These are phyloP conservation scores for Melanotaenia nigrans DNA, from an alignment of 2,797 vertebrate genomes.

Conservation along the genomic window DNA sequence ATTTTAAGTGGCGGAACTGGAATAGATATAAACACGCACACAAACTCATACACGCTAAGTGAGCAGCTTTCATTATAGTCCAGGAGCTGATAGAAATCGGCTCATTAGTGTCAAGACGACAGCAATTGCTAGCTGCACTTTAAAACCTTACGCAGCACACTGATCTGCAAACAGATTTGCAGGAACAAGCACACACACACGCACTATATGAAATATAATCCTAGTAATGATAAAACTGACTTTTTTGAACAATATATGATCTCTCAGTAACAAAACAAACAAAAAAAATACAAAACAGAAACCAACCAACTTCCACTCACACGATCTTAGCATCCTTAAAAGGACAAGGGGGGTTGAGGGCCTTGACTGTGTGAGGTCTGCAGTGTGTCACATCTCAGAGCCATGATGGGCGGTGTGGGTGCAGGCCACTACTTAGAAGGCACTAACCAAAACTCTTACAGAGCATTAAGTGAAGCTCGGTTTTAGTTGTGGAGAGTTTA, in stretches of 20 bases:
- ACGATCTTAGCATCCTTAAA: not conserved
- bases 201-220: slow-evolving; percentile 5
- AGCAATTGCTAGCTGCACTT: slow-evolving; percentile 25
- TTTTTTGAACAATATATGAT: not conserved
- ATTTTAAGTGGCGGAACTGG: too few species aligned
- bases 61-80: slow-evolving; percentile 30
- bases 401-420: too few species aligned
- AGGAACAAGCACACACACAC: not conserved
- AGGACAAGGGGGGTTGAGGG: too few species aligned
- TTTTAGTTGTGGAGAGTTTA: too few species aligned
- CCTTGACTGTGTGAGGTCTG: too few species aligned
- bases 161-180: slow-evolving; percentile 35
- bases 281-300: not conserved
- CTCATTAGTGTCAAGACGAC: slow-evolving; percentile 28
- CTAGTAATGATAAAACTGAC: slow-evolving; percentile 21
- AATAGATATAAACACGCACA: too few species aligned
- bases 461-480: too few species aligned
- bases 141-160: slow-evolving; percentile 28
- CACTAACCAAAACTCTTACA: too few species aligned
- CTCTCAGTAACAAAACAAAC: slow-evolving; percentile 1
- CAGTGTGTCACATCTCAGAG: too few species aligned
- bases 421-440: too few species aligned
- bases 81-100: slow-evolving; percentile 21
- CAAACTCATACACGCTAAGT: not conserved
- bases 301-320: not conserved